Conservation (phyloP, 2,797 vertebrate genomes). For the Phrynocephalus forsythii region DNA sequence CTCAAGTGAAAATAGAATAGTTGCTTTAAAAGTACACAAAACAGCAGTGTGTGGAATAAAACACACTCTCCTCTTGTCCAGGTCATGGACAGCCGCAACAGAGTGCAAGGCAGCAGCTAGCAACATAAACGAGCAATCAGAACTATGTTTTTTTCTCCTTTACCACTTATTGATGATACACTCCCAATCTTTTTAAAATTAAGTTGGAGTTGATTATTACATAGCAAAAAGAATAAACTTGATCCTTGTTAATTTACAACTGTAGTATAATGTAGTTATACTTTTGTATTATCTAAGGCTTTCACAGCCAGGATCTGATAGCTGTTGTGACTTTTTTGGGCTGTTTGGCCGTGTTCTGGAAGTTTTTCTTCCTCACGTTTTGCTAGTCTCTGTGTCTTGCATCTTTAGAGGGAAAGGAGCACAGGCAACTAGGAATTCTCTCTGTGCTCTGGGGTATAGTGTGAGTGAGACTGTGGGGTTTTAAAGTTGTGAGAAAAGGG, state of each 20-base stretch:
- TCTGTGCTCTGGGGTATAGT: too few species aligned
- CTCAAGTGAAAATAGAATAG: not conserved
- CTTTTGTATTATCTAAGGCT: too few species aligned
- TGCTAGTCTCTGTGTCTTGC: too few species aligned
- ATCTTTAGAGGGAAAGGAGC: too few species aligned
- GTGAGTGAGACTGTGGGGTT: too few species aligned
- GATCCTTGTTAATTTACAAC: not conserved
- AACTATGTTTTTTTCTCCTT: not conserved
- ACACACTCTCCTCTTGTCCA: not conserved
- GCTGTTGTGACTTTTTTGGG: too few species aligned
- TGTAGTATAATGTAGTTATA: not conserved
- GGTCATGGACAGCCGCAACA: not conserved
- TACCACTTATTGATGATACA: not conserved
- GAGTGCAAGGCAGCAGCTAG: not conserved
- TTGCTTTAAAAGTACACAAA: not conserved
- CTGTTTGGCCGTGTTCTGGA: too few species aligned
- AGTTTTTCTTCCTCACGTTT: too few species aligned
- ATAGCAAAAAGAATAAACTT: not conserved
- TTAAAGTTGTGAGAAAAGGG: too few species aligned
- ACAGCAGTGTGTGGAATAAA: not conserved
- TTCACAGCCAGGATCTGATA: too few species aligned
- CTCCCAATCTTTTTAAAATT: not conserved
- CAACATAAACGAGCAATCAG: not conserved
- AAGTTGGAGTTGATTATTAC: not conserved
- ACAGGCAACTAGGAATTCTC: too few species aligned